These are phyloP conservation scores for Saccopteryx bilineata DNA, from an alignment of 2,113 vertebrate genomes.

Conservation along the genomic window DNA sequence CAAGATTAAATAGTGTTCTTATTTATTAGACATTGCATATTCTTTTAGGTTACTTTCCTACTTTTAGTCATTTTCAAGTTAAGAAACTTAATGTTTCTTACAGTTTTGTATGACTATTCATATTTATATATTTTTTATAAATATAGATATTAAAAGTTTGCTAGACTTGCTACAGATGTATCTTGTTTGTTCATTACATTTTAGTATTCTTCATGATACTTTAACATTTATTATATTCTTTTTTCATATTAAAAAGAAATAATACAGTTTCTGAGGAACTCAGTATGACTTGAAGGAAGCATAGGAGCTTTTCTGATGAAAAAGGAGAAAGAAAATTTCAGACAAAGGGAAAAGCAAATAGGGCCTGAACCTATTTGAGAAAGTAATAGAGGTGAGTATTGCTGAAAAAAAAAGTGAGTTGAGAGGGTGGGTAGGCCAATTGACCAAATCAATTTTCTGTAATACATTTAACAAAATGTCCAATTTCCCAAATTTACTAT, in stretches of 20 bases:
- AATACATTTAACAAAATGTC: background rate
- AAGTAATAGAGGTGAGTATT: slow-evolving; percentile 1
- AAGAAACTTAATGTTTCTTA: background rate
- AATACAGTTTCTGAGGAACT: background rate
- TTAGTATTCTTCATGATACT: background rate
- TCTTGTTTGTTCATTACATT: background rate
- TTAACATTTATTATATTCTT: background rate
- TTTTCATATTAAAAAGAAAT: slow-evolving; percentile 24
- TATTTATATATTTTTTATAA: slow-evolving; percentile 28
- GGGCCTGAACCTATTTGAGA: background rate
- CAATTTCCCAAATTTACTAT: background rate
- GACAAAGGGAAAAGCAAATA: background rate
- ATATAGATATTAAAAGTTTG: background rate
- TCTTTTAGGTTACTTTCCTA: background rate
- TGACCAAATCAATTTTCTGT: background rate
- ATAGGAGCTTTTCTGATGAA: background rate
- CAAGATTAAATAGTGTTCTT: background rate
- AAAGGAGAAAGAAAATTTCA: slow-evolving; percentile 33
- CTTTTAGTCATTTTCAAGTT: slow-evolving; percentile 15
- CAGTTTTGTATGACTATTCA: background rate
- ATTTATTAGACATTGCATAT: background rate
- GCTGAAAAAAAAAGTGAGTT: background rate
- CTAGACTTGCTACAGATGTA: background rate
- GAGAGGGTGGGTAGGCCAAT: background rate
- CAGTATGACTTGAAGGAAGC: background rate